These are phyloP conservation scores for Acleris holmiana DNA, from an alignment of 2,888 invertebrate species.

Conservation along the genomic window DNA sequence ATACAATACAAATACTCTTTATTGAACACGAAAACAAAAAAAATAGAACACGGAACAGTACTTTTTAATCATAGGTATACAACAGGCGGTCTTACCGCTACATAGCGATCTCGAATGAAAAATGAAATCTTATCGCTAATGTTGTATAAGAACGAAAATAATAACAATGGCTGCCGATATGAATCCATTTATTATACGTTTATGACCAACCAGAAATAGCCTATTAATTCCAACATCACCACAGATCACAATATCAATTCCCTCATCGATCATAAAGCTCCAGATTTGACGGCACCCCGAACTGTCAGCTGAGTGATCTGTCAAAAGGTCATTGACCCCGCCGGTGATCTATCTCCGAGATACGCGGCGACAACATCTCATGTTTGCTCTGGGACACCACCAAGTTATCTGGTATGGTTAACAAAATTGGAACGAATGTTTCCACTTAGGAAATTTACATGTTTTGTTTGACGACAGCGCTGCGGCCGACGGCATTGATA, in stretches of 20 bases:
- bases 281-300: conserved; percentile 9
- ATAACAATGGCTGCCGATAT: too few species aligned
- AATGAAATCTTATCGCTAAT: too few species aligned
- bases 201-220: too few species aligned
- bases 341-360: conserved; percentile 48
- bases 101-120: too few species aligned
- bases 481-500: neutral
- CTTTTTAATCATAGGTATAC: too few species aligned
- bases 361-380: conserved; percentile 45
- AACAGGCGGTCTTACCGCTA: too few species aligned
- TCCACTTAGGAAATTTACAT: neutral
- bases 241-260: conserved; percentile 12
- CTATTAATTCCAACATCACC: neutral
- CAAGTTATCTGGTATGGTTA: conserved; percentile 43
- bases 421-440: neutral
- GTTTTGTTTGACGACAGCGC: conserved; percentile 2
- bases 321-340: conserved; percentile 11
- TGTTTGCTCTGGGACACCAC: conserved; percentile 40
- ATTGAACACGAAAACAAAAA: too few species aligned
- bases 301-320: conserved; percentile 23
- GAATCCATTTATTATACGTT: too few species aligned
- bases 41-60: too few species aligned
- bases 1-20: too few species aligned
- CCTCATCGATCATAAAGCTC: conserved; percentile 8
- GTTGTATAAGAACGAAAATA: too few species aligned